These are phyloP conservation scores for Pangasius macronema DNA, from an alignment of 2,797 vertebrate species.

Conservation along the genomic window DNA sequence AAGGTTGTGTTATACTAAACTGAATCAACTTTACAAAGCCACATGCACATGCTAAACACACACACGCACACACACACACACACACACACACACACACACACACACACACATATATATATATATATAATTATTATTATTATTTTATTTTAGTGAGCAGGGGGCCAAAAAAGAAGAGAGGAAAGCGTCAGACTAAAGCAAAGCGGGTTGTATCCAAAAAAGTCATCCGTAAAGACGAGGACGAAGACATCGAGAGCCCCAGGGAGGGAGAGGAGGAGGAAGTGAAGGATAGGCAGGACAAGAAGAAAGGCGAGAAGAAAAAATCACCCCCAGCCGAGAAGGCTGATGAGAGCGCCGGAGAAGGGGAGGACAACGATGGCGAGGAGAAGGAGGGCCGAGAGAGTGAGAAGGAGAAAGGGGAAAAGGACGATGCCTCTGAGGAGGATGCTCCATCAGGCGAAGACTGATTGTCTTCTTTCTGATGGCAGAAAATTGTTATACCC, in stretches of 20 bases:
- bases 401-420: slow-evolving; percentile 74
- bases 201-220: slow-evolving; percentile 88
- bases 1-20: too few relatives aligned
- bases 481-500: slow-evolving; percentile 53
- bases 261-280: slow-evolving; percentile 70
- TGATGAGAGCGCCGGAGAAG: slow-evolving; percentile 48
- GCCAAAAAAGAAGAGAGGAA: slow-evolving; percentile 93
- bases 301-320: slow-evolving; percentile 77
- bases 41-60: neutral
- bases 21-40: neutral
- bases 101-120: too few relatives aligned
- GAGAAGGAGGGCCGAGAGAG: slow-evolving; percentile 66
- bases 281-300: slow-evolving; percentile 38
- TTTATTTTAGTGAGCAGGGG: slow-evolving; percentile 84
- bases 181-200: slow-evolving; percentile 86
- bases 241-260: slow-evolving; percentile 75
- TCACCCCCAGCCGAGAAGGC: slow-evolving; percentile 81
- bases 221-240: slow-evolving; percentile 86
- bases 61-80: neutral
- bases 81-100: neutral
- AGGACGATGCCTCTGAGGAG: slow-evolving; percentile 95
- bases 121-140: neutral
- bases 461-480: slow-evolving; percentile 74
- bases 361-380: slow-evolving; percentile 64
- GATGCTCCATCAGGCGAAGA: slow-evolving; percentile 96